These are phyloP conservation scores for Scartelaos histophorus DNA, from an alignment of 2,113 vertebrate genomes.

Conservation along the genomic window DNA sequence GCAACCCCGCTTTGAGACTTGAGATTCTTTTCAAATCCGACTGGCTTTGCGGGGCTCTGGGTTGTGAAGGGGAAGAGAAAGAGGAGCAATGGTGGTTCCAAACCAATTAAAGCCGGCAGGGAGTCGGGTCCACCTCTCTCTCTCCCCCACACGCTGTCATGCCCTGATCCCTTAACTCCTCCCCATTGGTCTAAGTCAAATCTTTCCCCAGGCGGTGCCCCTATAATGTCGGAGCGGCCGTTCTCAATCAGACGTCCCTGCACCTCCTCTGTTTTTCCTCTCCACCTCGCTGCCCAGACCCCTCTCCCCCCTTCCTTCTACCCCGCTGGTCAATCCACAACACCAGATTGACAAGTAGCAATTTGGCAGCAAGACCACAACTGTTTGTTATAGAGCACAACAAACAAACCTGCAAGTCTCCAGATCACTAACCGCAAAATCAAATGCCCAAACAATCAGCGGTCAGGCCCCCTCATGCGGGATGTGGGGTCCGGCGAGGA, in stretches of 20 bases:
- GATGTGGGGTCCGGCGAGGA: conserved; percentile 27
- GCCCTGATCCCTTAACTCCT: conserved; percentile 68
- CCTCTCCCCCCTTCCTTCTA: not conserved
- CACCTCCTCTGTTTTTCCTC: conserved; percentile 29
- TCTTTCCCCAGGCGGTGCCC: conserved; percentile 53
- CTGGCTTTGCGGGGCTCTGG: conserved; percentile 67
- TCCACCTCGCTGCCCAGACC: conserved; percentile 27
- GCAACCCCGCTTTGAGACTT: conserved; percentile 65
- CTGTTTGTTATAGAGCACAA: conserved; percentile 38
- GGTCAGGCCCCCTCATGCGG: conserved; percentile 1
- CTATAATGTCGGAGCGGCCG: conserved; percentile 34
- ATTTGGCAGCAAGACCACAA: conserved; percentile 19
- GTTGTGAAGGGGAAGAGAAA: conserved; percentile 54
- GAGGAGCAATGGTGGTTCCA: conserved; percentile 53
- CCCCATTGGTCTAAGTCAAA: conserved; percentile 61
- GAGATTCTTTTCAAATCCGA: conserved; percentile 77
- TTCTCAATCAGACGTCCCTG: conserved; percentile 34
- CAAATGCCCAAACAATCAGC: conserved; percentile 33
- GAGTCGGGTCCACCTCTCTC: conserved; percentile 47
- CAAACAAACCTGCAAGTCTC: conserved; percentile 38
- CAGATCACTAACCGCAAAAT: conserved; percentile 35
- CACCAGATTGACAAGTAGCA: conserved; percentile 36
- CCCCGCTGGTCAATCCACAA: conserved; percentile 19
- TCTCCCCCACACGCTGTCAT: conserved; percentile 38
- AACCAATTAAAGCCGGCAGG: conserved; percentile 72